Evolutionary conservation across 2,888 invertebrate genomes (phyloP), one percentile per base, ranked within the genome.

Genomic region (Eurois occulta): DNA sequence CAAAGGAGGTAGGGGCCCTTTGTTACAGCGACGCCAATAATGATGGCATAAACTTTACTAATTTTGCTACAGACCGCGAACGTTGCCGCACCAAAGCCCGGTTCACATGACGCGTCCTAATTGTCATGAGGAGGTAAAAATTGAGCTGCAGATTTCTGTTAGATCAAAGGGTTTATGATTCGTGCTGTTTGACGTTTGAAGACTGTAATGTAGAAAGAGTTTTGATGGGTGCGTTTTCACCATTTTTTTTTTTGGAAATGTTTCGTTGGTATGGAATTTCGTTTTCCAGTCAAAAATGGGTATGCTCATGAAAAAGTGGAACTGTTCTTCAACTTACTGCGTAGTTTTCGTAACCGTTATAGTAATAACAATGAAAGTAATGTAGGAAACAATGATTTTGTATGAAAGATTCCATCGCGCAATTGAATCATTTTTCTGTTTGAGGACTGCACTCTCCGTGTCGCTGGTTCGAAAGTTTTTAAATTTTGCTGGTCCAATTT

Each of bases 31-130:
- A 88, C 91, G 92, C 93, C 94, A 93, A 94, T 95, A 94, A 95
- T 94, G 92, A 93, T 88, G 91, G 91, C 91, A 91, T 92, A 94
- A 95, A 95, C 95, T 95, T 95, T 93, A 91, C 94, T 95, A 94
- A 96, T 95, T 95, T 94, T 90, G 92, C 91, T 89, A 90, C 91
- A 90, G 90, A 91, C 91, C 91, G 91, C 92, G 91, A 87, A 79
- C 87, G 84, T 75, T 86, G 86, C 85, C 78, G 79, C 75, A 58
- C 75, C 84, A 85, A 85, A 72, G 89, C 80, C 32, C 24, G 75
- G 66, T 85, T 78, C 79, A 89, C 85, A 86, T 77, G 77, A 70
- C 80, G 55, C 66, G 18, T 48, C 58, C 74, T 77, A 77, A 86
- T 83, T 85, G 60, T 77, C 70, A 72, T 65, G 35, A 28, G 13